Conservation (phyloP, 2,888 invertebrate genomes). For the Cephus spinipes region DNA sequence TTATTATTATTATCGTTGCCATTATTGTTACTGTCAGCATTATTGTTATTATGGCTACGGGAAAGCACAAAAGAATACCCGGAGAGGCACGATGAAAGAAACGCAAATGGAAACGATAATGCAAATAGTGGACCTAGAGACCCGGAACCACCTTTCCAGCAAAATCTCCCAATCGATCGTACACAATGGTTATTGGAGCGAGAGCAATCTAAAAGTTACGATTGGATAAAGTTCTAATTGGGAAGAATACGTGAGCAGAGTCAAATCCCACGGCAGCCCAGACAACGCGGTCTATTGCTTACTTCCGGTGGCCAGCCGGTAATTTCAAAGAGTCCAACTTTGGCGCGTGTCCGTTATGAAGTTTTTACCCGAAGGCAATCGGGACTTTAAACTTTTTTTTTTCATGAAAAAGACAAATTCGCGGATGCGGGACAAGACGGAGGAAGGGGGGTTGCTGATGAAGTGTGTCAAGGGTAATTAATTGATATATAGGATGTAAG, state of each 20-base stretch:
- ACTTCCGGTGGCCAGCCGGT: too few species aligned
- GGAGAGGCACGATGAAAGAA: not conserved
- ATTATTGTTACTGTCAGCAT: not conserved
- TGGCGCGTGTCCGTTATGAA: too few species aligned
- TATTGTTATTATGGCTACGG: not conserved
- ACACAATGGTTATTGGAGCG: conserved; percentile 3
- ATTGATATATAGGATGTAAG: too few species aligned
- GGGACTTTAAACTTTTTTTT: too few species aligned
- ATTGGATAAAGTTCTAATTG: conserved; percentile 41
- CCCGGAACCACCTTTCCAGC: not conserved
- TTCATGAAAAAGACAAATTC: too few species aligned
- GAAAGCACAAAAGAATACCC: not conserved
- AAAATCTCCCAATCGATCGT: not conserved
- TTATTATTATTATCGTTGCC: not conserved
- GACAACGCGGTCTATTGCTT: not conserved
- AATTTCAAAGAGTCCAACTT: too few species aligned
- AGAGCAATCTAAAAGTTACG: conserved; percentile 38
- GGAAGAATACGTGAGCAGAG: conserved; percentile 38
- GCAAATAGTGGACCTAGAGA: not conserved
- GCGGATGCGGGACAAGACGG: too few species aligned
- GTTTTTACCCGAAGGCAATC: too few species aligned
- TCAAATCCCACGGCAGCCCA: conserved; percentile 9
- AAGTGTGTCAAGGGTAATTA: too few species aligned
- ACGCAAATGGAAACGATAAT: not conserved
- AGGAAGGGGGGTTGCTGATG: too few species aligned